A percentile compares a stretch with the other conserved stretches of the same genome.
These are phyloP conservation scores for Hemicordylus capensis DNA, from an alignment of 2,113 vertebrate species.

Conservation along the genomic window DNA sequence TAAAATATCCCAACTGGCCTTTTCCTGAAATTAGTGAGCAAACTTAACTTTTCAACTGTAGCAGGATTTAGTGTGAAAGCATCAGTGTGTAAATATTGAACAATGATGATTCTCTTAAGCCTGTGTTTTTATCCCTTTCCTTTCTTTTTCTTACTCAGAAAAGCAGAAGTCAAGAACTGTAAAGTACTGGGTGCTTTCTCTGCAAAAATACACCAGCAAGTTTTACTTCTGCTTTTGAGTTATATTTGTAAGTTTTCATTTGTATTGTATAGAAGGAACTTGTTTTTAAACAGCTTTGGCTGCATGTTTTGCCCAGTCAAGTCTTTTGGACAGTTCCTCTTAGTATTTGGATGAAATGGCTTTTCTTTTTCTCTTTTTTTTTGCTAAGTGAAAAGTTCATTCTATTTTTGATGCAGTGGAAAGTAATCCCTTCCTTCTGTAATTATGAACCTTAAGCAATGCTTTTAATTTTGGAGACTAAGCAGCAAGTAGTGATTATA, in stretches of 20 bases:
- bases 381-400: slow-evolving; percentile 38
- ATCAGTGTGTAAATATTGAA: neutral
- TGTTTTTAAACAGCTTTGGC: slow-evolving; percentile 20
- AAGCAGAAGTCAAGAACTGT: slow-evolving; percentile 33
- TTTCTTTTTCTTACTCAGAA: slow-evolving; percentile 35
- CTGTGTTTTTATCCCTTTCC: neutral
- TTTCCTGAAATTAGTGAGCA: neutral
- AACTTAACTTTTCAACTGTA: neutral
- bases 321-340: slow-evolving; percentile 26
- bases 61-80: neutral
- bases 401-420: slow-evolving; percentile 34
- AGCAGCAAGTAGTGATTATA: slow-evolving; percentile 1
- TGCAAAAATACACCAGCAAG: slow-evolving; percentile 36
- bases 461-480: slow-evolving; percentile 25
- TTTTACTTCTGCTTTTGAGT: slow-evolving; percentile 48
- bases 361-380: neutral
- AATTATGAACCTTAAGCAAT: slow-evolving; percentile 34
- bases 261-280: slow-evolving; percentile 48
- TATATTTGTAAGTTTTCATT: slow-evolving; percentile 20
- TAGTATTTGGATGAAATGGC: slow-evolving; percentile 2
- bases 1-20: neutral
- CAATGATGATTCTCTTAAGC: neutral
- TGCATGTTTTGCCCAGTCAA: neutral
- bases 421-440: slow-evolving; percentile 21
- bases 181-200: neutral